Base-by-base conservation (phyloP, 2,888 invertebrate species). In the Tricholauxania praeusta region DNA sequence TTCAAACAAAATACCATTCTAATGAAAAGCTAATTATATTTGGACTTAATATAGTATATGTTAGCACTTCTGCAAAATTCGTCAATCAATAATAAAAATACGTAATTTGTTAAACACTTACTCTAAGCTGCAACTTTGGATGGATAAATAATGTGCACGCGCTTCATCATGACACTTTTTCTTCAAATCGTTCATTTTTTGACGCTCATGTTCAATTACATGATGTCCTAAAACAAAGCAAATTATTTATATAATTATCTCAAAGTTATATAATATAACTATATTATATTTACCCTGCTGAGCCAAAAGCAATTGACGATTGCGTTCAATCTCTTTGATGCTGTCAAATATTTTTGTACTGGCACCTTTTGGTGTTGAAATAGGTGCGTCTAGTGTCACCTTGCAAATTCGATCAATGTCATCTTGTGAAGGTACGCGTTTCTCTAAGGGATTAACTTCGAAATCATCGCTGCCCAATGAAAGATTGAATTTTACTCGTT, bases 151-250 rank as follows among this genome's bases (percentile, higher is more conserved):
- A 79, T 96, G 92, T 22, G 93, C 94, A 77, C 94, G 92, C 4
- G 96, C 96, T 87, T 97, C 96, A 84, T 96, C 93, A 82, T 96
- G 96, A 0, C 94, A 95, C 63, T 94, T 90, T 78, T 94, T 91
- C 83, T 96, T 96, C 71, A 97, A 87, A 82, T 96, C 96, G 74
- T 93, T 91, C 79, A 97, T 95, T 81, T 96, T 92, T 79, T 95
- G 93, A 53, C 96, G 90, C 87, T 97, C 96, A 84, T 96, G 94
- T 84, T 96, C 96, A 81, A 97, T 96, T 76, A 97, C 94, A 89
- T 94, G 93, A 80, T 94, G 94, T 75, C 96, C 96, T 96, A 28
- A 51, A 72, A 55, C 6, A 32, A 39, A 39, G 5, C 19, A 10
- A 66, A 47, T 57, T 69, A 39, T 8, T 8, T n/a, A n/a, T n/a